These are phyloP conservation scores for Dynastes grantii DNA, from an alignment of 2,888 invertebrate species.

Conservation along the genomic window DNA sequence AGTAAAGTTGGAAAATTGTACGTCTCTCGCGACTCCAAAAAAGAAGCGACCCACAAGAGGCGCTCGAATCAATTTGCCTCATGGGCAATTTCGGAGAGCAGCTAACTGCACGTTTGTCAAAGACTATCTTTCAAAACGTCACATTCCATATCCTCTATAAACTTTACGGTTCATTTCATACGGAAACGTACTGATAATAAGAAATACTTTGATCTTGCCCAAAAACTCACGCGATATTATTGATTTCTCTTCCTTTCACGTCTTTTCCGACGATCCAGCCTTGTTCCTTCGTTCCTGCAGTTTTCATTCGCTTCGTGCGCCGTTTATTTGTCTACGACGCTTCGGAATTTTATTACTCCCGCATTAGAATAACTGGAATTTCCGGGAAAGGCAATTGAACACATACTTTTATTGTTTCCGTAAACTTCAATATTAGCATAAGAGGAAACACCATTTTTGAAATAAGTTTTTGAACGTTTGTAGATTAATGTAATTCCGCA, in stretches of 20 bases:
- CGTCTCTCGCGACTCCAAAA: conserved; percentile 34
- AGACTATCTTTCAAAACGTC: conserved; percentile 50
- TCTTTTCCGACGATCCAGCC: conserved; percentile 12
- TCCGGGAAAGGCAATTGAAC: conserved; percentile 10
- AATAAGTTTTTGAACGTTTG: conserved; percentile 2
- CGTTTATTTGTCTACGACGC: conserved; percentile 42
- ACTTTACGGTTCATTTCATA: conserved; percentile 51
- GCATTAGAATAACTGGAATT: conserved; percentile 43
- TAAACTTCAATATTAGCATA: conserved; percentile 25
- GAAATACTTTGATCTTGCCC: conserved; percentile 48
- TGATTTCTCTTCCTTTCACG: conserved; percentile 38
- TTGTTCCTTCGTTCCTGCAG: conserved; percentile 7
- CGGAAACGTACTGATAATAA: conserved; percentile 51
- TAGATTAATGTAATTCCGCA: not conserved
- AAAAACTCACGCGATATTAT: conserved; percentile 43
- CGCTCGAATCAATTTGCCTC: conserved; percentile 58
- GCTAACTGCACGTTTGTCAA: conserved; percentile 55
- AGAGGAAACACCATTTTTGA: not conserved
- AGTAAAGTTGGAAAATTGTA: conserved; percentile 30
- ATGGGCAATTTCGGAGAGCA: conserved; percentile 54
- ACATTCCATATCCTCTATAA: conserved; percentile 50
- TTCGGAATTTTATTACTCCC: conserved; percentile 36
- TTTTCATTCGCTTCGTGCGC: conserved; percentile 26
- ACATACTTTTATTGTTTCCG: conserved; percentile 21
- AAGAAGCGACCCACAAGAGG: conserved; percentile 48